A percentile compares a stretch with the other conserved stretches of the same genome.
Conservation (phyloP, 2,797 vertebrate genomes). For the Oreochromis grahami region DNA sequence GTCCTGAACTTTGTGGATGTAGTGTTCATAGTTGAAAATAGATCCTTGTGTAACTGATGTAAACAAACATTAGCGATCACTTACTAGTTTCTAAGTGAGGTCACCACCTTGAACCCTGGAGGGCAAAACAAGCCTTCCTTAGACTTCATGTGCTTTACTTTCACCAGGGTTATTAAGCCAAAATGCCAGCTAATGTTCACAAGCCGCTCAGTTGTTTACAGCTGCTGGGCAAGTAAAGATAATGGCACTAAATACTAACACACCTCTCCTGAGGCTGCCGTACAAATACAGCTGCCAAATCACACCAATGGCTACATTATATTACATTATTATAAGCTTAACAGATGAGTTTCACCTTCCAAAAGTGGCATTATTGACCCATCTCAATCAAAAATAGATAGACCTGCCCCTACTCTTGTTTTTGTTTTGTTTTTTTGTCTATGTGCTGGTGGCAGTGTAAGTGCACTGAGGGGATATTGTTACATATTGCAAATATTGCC, state of each 20-base stretch:
- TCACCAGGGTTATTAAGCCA: not conserved
- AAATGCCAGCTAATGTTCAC: not conserved
- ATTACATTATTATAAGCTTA: not conserved
- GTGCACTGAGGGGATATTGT: not conserved
- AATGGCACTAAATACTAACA: not conserved
- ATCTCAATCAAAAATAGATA: not conserved
- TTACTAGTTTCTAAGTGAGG: not conserved
- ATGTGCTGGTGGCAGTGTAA: not conserved
- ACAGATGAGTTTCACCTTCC: not conserved
- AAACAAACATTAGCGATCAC: not conserved
- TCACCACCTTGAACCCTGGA: not conserved
- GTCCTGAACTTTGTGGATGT: not conserved
- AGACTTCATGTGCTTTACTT: not conserved
- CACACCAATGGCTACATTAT: not conserved
- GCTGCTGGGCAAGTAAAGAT: not conserved
- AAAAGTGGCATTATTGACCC: too few relatives aligned
- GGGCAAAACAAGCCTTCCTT: not conserved
- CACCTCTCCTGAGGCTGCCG: not conserved
- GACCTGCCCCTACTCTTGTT: not conserved
- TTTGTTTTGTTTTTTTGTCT: rapidly evolving
- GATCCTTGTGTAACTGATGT: not conserved
- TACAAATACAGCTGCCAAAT: not conserved
- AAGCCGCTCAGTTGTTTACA: not conserved
- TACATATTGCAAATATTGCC: not conserved
- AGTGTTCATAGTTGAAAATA: not conserved